Conservation (phyloP, 1,140 invertebrate genomes). For the Bombus difficillimus region DNA sequence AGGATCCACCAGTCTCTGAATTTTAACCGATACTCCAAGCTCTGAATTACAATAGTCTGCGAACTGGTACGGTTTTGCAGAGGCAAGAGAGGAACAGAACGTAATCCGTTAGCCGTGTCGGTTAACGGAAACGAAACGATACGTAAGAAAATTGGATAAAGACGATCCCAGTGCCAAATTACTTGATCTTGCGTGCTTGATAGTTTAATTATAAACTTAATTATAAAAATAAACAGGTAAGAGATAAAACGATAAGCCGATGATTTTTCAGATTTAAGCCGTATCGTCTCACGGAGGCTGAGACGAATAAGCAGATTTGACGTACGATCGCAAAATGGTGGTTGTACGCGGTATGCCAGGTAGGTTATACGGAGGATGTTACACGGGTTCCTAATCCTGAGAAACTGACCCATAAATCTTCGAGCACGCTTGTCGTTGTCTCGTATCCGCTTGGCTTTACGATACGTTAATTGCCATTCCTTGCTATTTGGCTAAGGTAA, state of each 20-base stretch:
- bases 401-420: slow-evolving; percentile 31
- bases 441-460: slow-evolving; percentile 1
- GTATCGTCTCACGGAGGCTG: neutral
- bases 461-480: slow-evolving; percentile 19
- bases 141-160: too few relatives aligned
- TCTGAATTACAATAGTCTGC: too few relatives aligned
- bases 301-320: neutral
- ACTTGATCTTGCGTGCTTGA: neutral
- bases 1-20: too few relatives aligned
- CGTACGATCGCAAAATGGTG: neutral
- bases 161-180: too few relatives aligned
- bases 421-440: neutral
- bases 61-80: too few relatives aligned
- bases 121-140: too few relatives aligned
- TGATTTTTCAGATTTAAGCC: neutral
- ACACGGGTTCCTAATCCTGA: slow-evolving; percentile 2
- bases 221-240: too few relatives aligned
- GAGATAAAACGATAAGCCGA: too few relatives aligned
- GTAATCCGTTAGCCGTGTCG: too few relatives aligned
- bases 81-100: too few relatives aligned
- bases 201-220: neutral
- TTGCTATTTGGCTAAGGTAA: neutral
- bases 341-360: neutral
- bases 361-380: slow-evolving; percentile 1
- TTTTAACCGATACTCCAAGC: too few relatives aligned